phyloP scores from a whole-genome alignment of 2,888 invertebrate genomes.

The Plebejus anna region DNA sequence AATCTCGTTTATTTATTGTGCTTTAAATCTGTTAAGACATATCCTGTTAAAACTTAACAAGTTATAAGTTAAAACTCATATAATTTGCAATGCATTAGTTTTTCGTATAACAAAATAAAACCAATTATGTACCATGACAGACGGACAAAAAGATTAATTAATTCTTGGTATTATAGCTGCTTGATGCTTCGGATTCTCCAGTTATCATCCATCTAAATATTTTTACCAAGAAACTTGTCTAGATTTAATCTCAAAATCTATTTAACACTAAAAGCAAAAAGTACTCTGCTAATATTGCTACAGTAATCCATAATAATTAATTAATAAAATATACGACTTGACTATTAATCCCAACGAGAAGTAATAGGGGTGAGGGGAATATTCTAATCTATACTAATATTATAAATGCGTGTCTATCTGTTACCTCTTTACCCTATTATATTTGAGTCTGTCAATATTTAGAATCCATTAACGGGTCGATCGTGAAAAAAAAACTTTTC shows the following conservation, averaged over 20 bases:
- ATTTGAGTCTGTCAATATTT: no score
- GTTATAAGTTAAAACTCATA: background rate
- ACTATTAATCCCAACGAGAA: no score
- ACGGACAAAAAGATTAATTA: slow-evolving; percentile 13
- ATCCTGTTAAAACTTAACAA: no score
- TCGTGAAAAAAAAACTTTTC: no score
- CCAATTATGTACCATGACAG: background rate
- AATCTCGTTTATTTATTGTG: no score
- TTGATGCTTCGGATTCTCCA: background rate
- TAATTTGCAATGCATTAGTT: background rate
- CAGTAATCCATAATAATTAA: no score
- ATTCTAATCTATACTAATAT: no score
- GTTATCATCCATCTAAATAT: background rate
- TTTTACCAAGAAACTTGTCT: slow-evolving; percentile 1
- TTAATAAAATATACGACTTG: no score
- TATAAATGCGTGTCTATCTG: no score
- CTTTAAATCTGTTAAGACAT: background rate
- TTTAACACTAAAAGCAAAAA: background rate
- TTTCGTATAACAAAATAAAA: background rate
- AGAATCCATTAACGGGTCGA: no score
- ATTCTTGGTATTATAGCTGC: background rate
- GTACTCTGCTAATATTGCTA: background rate
- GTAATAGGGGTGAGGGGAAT: no score
- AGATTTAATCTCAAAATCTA: background rate
- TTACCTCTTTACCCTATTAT: no score